Evolutionary conservation across 2,797 vertebrate genomes (phyloP).

Genomic region (Enteromius mattozi): DNA sequence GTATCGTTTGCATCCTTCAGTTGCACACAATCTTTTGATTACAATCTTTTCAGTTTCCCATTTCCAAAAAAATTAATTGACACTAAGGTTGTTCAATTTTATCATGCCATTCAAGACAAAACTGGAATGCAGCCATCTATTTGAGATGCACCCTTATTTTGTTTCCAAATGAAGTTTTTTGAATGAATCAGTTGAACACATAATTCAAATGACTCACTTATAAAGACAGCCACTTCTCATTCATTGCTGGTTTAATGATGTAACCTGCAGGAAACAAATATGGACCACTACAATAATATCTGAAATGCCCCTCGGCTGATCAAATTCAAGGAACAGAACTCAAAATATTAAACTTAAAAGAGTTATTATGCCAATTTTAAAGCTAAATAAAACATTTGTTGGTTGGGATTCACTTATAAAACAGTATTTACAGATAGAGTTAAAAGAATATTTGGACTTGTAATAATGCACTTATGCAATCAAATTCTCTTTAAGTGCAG

Average conservation of each 20-base stretch:
- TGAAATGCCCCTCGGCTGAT: background rate
- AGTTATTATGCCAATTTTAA: background rate
- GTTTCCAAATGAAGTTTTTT: background rate
- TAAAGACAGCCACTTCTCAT: background rate
- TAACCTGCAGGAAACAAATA: background rate
- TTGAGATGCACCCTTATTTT: background rate
- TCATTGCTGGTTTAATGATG: background rate
- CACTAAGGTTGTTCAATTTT: background rate
- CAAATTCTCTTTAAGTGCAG: background rate
- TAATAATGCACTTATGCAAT: background rate
- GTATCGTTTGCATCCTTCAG: background rate
- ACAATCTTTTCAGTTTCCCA: background rate
- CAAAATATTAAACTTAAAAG: background rate
- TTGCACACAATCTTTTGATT: background rate
- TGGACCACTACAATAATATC: background rate
- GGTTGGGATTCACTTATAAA: background rate
- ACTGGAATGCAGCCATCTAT: background rate
- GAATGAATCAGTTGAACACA: background rate
- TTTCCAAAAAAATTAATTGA: background rate
- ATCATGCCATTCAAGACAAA: background rate
- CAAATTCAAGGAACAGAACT: background rate
- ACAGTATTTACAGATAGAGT: background rate
- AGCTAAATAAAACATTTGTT: background rate
- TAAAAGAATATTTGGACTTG: background rate
- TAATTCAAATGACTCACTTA: background rate